Percentiles rank a stretch among this genome's conserved stretches.
Evolutionary conservation across 2,888 invertebrate genomes (phyloP).

Genomic region (Notodonta ziczac): DNA sequence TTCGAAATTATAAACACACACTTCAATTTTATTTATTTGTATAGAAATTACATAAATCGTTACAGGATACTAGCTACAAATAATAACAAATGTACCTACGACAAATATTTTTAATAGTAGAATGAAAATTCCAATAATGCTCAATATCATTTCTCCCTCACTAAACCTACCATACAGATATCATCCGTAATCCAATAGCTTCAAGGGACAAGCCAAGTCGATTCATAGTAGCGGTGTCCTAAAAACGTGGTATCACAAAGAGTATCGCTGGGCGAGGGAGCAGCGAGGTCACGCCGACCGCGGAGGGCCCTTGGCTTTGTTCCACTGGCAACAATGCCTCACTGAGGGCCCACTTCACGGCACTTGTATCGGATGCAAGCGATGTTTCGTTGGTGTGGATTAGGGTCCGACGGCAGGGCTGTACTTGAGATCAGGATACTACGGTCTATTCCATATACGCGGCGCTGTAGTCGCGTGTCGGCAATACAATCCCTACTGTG

Average conservation of each 20-base stretch:
- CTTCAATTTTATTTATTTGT: no score
- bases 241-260: constrained; percentile 82
- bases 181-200: constrained; percentile 25
- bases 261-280: constrained; percentile 62
- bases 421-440: constrained; percentile 40
- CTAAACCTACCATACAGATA: background rate
- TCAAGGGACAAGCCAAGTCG: constrained; percentile 57
- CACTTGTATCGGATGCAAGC: constrained; percentile 80
- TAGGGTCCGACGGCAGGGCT: constrained; percentile 59
- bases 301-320: constrained; percentile 78
- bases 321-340: constrained; percentile 78
- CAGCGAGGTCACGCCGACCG: constrained; percentile 71
- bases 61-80: no score
- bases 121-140: background rate
- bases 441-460: no score
- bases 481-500: no score
- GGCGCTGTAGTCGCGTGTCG: no score
- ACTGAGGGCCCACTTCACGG: constrained; percentile 65
- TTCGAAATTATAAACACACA: no score
- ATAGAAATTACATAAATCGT: no score
- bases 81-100: no score
- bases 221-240: constrained; percentile 61
- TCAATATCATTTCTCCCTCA: background rate
- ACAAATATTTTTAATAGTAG: no score
- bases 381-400: constrained; percentile 73